Percentiles rank a stretch among this genome's conserved stretches.
phyloP scores from a whole-genome alignment of 2,113 vertebrate genomes.

The Oreotrochilus melanogaster region DNA sequence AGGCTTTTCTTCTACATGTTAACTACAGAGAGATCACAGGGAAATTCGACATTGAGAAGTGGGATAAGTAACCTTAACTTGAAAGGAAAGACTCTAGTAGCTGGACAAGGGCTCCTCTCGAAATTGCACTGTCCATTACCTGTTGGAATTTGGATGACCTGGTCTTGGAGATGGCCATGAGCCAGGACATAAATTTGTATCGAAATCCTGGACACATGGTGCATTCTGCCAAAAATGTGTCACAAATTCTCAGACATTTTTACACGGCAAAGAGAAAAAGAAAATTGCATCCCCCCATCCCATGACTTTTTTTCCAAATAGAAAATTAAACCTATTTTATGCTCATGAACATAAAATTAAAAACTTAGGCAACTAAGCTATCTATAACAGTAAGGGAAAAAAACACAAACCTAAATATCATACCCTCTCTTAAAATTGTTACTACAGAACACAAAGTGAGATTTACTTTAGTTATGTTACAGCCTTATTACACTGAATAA shows the following conservation, averaged over 20 bases:
- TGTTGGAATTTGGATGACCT: neutral
- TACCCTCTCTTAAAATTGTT: neutral
- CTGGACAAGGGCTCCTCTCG: neutral
- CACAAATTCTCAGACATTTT: neutral
- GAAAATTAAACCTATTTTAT: neutral
- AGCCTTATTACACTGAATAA: neutral
- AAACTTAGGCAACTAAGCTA: neutral
- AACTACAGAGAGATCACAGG: neutral
- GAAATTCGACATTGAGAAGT: neutral
- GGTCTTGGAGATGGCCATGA: neutral
- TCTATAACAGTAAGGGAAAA: neutral
- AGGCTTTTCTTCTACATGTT: neutral
- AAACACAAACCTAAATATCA: no score
- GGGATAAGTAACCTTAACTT: neutral
- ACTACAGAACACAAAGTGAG: neutral
- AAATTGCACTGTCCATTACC: neutral
- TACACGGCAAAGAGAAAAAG: neutral
- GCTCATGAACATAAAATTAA: neutral
- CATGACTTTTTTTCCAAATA: neutral
- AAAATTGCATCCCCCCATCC: neutral
- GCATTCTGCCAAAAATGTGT: neutral
- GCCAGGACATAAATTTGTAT: neutral
- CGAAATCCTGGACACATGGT: neutral
- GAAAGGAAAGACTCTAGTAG: neutral
- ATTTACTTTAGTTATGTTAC: neutral